Conservation (phyloP, 2,113 vertebrate genomes). For the Plecturocebus donacophilus region DNA sequence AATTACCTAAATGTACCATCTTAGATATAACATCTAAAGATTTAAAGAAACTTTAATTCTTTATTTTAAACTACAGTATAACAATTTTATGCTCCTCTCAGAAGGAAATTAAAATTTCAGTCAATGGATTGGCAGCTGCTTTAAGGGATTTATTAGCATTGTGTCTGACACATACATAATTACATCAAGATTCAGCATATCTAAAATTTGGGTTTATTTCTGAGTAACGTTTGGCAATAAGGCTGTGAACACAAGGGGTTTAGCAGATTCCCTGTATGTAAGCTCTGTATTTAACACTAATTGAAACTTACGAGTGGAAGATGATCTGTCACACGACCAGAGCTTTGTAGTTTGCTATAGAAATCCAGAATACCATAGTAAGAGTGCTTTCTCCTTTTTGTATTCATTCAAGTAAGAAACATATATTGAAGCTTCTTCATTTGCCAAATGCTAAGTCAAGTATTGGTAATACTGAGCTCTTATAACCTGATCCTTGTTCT, state of each 20-base stretch:
- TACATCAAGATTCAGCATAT: slow-evolving; percentile 59
- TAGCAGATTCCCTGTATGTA: slow-evolving; percentile 54
- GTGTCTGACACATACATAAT: slow-evolving; percentile 60
- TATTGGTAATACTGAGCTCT: not conserved
- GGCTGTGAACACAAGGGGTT: slow-evolving; percentile 34
- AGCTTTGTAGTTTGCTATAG: slow-evolving; percentile 26
- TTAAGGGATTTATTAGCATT: slow-evolving; percentile 59
- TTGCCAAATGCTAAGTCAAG: not conserved
- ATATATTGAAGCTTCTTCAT: not conserved
- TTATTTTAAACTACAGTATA: slow-evolving; percentile 34
- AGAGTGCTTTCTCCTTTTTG: not conserved
- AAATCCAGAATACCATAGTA: not conserved
- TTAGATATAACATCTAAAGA: slow-evolving; percentile 17
- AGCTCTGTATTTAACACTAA: slow-evolving; percentile 53
- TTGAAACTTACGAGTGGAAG: slow-evolving; percentile 57
- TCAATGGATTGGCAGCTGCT: slow-evolving; percentile 33
- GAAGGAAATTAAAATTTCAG: slow-evolving; percentile 53
- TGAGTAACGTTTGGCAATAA: slow-evolving; percentile 61
- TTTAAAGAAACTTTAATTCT: slow-evolving; percentile 9
- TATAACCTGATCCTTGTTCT: not conserved
- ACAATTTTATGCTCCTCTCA: slow-evolving; percentile 23
- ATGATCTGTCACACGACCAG: not conserved
- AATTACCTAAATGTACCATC: slow-evolving; percentile 17
- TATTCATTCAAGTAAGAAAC: slow-evolving; percentile 34
- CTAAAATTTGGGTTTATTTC: slow-evolving; percentile 60